Conservation (phyloP, 2,888 invertebrate genomes). For the Rotaria macrura region DNA sequence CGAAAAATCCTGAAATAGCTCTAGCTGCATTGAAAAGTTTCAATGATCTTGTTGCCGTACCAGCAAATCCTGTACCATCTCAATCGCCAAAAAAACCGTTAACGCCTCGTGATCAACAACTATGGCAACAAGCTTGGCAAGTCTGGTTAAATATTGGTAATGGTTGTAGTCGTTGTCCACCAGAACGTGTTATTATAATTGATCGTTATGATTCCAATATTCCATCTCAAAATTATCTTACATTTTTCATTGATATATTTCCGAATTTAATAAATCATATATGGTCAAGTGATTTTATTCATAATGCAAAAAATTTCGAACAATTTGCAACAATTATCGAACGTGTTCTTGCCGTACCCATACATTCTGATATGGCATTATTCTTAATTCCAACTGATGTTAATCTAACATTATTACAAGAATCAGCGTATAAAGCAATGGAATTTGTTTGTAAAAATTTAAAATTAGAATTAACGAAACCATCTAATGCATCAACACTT, state of each 20-base stretch:
- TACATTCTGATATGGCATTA: conserved; percentile 69
- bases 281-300: conserved; percentile 26
- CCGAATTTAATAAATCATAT: conserved; percentile 26
- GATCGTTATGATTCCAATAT: conserved; percentile 59
- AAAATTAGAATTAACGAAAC: not conserved
- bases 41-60: conserved; percentile 69
- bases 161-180: conserved; percentile 45
- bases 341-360: conserved; percentile 67
- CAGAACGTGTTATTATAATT: conserved; percentile 4
- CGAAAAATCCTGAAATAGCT: conserved; percentile 80
- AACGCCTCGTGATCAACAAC: conserved; percentile 21
- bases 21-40: conserved; percentile 88
- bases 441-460: conserved; percentile 54
- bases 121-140: conserved; percentile 49
- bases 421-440: conserved; percentile 71
- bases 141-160: conserved; percentile 74
- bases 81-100: conserved; percentile 33
- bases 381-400: conserved; percentile 63
- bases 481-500: conserved; percentile 49
- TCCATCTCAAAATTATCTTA: conserved; percentile 35
- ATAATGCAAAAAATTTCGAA: conserved; percentile 59
- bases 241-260: conserved; percentile 31
- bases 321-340: conserved; percentile 67
- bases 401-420: conserved; percentile 66
- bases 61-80: conserved; percentile 37